Evolutionary conservation across 1,140 invertebrate species (phyloP), one percentile per base, ranked within the genome.

Genomic region (Formica selysi): DNA sequence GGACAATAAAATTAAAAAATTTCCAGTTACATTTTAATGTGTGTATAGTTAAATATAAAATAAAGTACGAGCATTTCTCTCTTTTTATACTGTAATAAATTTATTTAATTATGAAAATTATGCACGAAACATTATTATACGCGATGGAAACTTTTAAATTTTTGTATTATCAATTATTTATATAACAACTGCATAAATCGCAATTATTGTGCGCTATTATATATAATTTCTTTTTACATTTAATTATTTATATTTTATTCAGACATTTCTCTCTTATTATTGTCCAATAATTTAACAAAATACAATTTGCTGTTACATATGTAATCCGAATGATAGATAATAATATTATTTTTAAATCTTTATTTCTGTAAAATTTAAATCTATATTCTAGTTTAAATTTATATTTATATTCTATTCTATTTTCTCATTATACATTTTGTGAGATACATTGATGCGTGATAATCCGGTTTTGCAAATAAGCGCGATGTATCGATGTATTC

Each of bases 381-480:
- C 8, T 19, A 32, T 11, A 29, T 54, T n/a, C 38, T 22, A 57
- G 6, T 81, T n/a, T 22, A 32, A 32, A 51, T 51, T 57, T 57
- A 54, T 70, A 51, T 32, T 3, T 19, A 32, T 11, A 29, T 54
- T n/a, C 38, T 22, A 57, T 73, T n/a, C 26, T 0, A 29, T 16
- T 8, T 0, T 22, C n/a, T 44, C 16, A 32, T 48, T 44, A 36
- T 70, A 68, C 38, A 38, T 54, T 19, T 3, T 11, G 3, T 32
- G 32, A 32, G n/a, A 44, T 22, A 44, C 38, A 44, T 29, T 73
- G 36, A 38, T 44, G 68, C 29, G 57, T 38, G 54, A 73, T 36
- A 74, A 83, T 83, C 54, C 38, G 54, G n/a, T 61, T 74, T 83
- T 74, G 48, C 67, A 59, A 73, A 36, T 41, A 70, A 44, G 26